Conservation (phyloP, 2,113 vertebrate species). For the Triplophysa tibetana region DNA sequence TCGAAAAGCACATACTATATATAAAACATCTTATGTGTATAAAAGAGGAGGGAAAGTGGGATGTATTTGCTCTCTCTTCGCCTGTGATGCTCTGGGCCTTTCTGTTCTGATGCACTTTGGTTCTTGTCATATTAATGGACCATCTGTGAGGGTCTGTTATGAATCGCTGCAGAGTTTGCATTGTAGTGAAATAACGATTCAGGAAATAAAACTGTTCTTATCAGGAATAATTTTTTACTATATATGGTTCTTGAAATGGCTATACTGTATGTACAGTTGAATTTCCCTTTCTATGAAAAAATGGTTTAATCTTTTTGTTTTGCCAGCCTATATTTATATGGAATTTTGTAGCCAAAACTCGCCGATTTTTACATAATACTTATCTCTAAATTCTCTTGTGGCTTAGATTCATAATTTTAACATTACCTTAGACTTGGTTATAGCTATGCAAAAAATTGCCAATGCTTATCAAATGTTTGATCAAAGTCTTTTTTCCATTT, state of each 20-base stretch:
- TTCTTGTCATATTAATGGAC: conserved; percentile 4
- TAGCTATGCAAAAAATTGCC: not conserved
- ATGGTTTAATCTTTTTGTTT: too few species aligned
- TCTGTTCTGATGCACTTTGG: conserved; percentile 19
- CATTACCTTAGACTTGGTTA: not conserved
- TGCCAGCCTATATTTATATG: too few species aligned
- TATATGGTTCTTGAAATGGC: not conserved
- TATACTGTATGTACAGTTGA: not conserved
- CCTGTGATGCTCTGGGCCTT: conserved; percentile 10
- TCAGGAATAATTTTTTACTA: not conserved
- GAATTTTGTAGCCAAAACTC: too few species aligned
- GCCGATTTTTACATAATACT: too few species aligned
- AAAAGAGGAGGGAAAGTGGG: not conserved
- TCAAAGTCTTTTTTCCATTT: not conserved
- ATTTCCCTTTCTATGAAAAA: too few species aligned
- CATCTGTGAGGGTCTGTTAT: conserved; percentile 31
- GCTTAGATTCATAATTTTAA: too few species aligned
- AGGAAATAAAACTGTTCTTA: not conserved
- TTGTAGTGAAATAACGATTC: not conserved
- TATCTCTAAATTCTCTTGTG: too few species aligned
- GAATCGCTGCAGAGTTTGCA: not conserved
- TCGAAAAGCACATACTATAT: conserved; percentile 22
- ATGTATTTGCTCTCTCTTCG: not conserved
- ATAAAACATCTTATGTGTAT: conserved; percentile 15
- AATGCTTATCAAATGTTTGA: not conserved